phyloP scores from a whole-genome alignment of 1,140 invertebrate genomes.

The Drosophila trapezifrons region DNA sequence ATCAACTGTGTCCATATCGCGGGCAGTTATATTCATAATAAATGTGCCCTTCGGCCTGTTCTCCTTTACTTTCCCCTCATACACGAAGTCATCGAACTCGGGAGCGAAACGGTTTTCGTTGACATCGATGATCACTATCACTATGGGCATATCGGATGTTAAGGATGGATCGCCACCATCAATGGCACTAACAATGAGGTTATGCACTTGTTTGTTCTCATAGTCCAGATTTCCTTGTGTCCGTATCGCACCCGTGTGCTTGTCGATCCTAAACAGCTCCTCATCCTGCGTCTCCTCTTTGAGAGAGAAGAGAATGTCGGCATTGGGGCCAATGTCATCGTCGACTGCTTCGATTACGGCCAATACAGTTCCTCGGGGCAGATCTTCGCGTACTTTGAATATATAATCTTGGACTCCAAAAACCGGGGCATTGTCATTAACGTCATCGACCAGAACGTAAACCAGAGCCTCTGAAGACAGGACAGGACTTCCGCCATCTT shows the following conservation, averaged over 20 bases:
- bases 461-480: constrained; percentile 91
- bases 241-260: constrained; percentile 92
- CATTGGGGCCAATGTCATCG: constrained; percentile 92
- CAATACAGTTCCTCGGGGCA: constrained; percentile 93
- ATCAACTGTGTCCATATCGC: constrained; percentile 91
- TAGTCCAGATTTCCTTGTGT: constrained; percentile 92
- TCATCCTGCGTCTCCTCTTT: constrained; percentile 88
- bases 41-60: constrained; percentile 90
- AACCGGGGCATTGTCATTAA: constrained; percentile 95
- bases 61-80: constrained; percentile 89
- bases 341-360: constrained; percentile 94
- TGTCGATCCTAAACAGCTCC: constrained; percentile 89
- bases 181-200: constrained; percentile 91
- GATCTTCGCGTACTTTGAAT: constrained; percentile 95
- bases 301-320: constrained; percentile 90
- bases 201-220: constrained; percentile 94
- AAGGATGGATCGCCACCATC: constrained; percentile 91
- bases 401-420: constrained; percentile 91
- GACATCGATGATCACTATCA: constrained; percentile 96
- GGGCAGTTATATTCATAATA: constrained; percentile 91
- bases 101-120: constrained; percentile 95
- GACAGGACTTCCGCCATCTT: constrained; percentile 88
- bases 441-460: constrained; percentile 92
- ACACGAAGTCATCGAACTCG: constrained; percentile 92
- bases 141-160: constrained; percentile 89